Base-by-base conservation (phyloP, 64 coral and sea anemone species). In the Pocillopora verrucosa region DNA sequence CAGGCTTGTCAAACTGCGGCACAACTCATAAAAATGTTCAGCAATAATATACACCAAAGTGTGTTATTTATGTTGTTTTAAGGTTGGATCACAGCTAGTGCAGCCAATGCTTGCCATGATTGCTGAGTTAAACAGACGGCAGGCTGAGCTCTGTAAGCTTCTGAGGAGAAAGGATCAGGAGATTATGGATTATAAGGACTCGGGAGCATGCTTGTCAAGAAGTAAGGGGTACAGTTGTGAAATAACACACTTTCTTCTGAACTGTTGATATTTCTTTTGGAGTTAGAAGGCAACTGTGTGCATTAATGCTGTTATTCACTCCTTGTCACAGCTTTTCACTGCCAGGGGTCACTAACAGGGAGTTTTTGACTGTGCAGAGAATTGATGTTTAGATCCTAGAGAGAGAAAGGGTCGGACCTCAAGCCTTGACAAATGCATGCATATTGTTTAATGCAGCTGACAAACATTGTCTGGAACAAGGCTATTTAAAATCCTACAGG, bases 181-280 rank as follows among this genome's bases (percentile, higher is more conserved):
- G 73, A 93, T 96, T 34, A 72, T 58, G 70, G 94, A 96, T 58
- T 96, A 96, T 65, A 96, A 93, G 56, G 94, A 90, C 17, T 93
- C 94, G 38, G 94, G 88, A 83, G 87, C 75, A 37, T 86, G 87
- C 17, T 76, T 96, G 61, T 93, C 94, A 73, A 83, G 87, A 78
- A 96, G 94, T 96, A 87, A 11, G 77, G 45, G 36, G 57, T 67
- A 30, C 30, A 30, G 30, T 30, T 30, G 30, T 30, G 0, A 30
- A 30, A 25, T 60, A 6, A 20, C 64, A 67, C 13, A 7, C n/a
- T 7, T 5, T 20, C 7, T 67, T 67, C 59, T 11, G 59, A 60
- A 60, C 9, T 11, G 14, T 11, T 11, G 9, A 60, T 60, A 0
- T 60, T 60, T 60, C 59, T 67, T 67, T 67, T 16, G 17, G 17